Percentiles rank a stretch among this genome's conserved stretches.
Conservation (phyloP, 2,113 vertebrate species). For the Gasterosteus aculeatus region DNA sequence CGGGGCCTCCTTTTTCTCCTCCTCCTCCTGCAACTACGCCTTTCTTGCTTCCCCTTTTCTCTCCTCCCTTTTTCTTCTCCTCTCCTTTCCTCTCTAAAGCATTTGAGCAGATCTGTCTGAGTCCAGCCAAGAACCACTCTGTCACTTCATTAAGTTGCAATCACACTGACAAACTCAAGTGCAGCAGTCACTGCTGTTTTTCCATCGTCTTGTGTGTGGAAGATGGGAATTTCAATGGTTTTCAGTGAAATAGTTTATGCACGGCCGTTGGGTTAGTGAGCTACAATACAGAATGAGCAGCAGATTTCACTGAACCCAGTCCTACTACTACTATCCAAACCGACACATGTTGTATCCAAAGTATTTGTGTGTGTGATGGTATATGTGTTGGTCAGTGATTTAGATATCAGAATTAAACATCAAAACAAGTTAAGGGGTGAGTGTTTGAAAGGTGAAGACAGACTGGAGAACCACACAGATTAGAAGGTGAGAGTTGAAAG, state of each 20-base stretch:
- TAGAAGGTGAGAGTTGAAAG: constrained; percentile 36
- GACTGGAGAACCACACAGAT: constrained; percentile 17
- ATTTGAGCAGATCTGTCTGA: constrained; percentile 7
- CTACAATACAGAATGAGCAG: constrained; percentile 1
- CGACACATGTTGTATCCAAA: background rate
- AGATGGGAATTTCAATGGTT: background rate
- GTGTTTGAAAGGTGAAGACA: constrained; percentile 17
- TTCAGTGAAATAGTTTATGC: background rate
- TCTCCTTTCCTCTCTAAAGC: background rate
- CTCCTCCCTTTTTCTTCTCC: background rate
- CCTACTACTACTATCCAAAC: background rate
- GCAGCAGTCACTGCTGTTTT: constrained; percentile 29
- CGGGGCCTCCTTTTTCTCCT: background rate
- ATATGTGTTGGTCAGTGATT: background rate
- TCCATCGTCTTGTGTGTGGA: constrained; percentile 15
- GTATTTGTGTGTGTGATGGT: background rate
- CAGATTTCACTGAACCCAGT: background rate
- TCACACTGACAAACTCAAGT: constrained; percentile 23
- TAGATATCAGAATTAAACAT: background rate
- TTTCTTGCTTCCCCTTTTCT: background rate
- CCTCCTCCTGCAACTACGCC: background rate
- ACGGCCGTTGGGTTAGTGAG: background rate
- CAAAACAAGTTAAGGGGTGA: constrained; percentile 1
- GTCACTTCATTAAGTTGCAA: constrained; percentile 55
- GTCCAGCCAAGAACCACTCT: constrained; percentile 4